Evolutionary conservation across 2,113 vertebrate species (phyloP), one percentile per base, ranked within the genome.

Genomic region (Progne subis): DNA sequence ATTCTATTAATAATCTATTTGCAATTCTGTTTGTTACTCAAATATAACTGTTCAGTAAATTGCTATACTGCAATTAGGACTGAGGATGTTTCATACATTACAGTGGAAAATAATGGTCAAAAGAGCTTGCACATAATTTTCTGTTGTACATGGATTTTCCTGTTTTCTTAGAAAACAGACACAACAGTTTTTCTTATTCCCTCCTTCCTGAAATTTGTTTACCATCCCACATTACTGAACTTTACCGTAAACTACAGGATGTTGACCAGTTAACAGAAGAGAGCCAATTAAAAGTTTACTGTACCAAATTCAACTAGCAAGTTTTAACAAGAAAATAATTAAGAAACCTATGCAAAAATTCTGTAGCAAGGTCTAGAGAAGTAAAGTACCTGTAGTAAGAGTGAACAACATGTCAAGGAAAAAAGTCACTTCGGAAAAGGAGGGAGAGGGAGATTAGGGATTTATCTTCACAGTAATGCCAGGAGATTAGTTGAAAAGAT

Each of bases 381-480:
- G 70, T 85, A 53, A 93, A 94, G 84, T 59, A 95, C 75, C 93
- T 89, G 93, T 31, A 85, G 50, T 43, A 86, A 93, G 67, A 93
- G 71, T 86, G 94, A 95, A 90, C 94, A 96, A 95, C 95, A 90
- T 55, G 94, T 92, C 93, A 97, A 91, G 64, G 84, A 94, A 96
- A 95, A 94, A 90, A 95, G 95, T 94, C 95, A 95, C 95, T 96
- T 96, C 92, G 94, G 87, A 95, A 96, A 95, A 95, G 94, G 79
- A 96, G 90, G 71, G 82, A 94, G 82, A 91, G 76, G 90, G 84
- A 96, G 94, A 97, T 96, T 96, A 97, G 85, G 91, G 92, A 95
- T 95, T 94, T 97, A 96, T 95, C 95, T 95, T 93, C 95, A 96
- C 91, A 93, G 92, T 95, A 97, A 97, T 94, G 93, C 91, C 94